Percentiles rank a stretch among this genome's conserved stretches.
phyloP scores from a whole-genome alignment of 1,140 invertebrate species.

The Drosophila tropicalis region DNA sequence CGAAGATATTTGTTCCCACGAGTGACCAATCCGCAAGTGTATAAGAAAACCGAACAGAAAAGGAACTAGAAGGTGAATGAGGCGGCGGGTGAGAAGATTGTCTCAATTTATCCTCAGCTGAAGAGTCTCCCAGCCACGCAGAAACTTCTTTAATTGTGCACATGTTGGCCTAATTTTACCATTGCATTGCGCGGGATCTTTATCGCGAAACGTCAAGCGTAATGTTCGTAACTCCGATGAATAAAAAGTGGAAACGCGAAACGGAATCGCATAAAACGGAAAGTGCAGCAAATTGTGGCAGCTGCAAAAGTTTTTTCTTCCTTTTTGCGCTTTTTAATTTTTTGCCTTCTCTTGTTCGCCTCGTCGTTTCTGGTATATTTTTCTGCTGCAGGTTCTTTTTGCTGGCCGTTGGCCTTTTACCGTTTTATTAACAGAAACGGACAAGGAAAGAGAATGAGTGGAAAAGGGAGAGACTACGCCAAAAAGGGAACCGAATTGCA shows the following conservation, averaged over 20 bases:
- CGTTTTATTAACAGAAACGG: slow-evolving; percentile 60
- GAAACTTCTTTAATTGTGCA: slow-evolving; percentile 38
- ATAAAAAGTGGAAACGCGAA: slow-evolving; percentile 67
- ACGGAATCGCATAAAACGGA: slow-evolving; percentile 79
- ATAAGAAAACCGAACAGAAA: background rate
- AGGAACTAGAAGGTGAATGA: background rate
- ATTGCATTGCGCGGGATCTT: slow-evolving; percentile 62
- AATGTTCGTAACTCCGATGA: slow-evolving; percentile 62
- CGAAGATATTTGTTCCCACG: too few relatives aligned
- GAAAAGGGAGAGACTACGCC: background rate
- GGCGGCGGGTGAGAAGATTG: background rate
- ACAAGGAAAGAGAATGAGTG: slow-evolving; percentile 39
- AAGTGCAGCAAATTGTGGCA: slow-evolving; percentile 82
- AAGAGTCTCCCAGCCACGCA: background rate
- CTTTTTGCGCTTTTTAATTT: slow-evolving; percentile 22
- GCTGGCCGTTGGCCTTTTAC: slow-evolving; percentile 74
- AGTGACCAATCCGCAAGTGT: too few relatives aligned
- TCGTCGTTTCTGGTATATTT: slow-evolving; percentile 28
- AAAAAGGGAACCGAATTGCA: slow-evolving; percentile 44
- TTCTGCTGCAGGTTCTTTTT: slow-evolving; percentile 44
- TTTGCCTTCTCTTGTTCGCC: slow-evolving; percentile 24
- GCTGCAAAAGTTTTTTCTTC: slow-evolving; percentile 70
- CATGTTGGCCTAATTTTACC: slow-evolving; percentile 66
- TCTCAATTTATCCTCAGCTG: slow-evolving; percentile 3
- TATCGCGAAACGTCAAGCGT: slow-evolving; percentile 59